Conservation (phyloP, 2,797 vertebrate genomes). For the Enteromius afrohamiltoni region DNA sequence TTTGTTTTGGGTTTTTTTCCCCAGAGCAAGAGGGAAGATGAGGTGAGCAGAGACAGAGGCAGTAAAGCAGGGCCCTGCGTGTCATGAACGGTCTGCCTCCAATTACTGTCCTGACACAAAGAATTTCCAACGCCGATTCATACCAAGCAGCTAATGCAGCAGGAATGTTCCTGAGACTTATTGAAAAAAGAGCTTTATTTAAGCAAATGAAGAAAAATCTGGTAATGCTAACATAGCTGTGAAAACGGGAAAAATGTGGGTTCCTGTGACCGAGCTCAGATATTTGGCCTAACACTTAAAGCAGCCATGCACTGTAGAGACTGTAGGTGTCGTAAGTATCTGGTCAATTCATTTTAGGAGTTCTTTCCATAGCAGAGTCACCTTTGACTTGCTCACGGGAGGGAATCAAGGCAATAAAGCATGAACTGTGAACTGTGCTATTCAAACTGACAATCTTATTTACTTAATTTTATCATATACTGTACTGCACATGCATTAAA, state of each 20-base stretch:
- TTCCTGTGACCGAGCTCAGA: neutral
- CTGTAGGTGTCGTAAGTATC: neutral
- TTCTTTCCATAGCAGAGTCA: neutral
- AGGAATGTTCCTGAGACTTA: slow-evolving; percentile 38
- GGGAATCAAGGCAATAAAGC: neutral
- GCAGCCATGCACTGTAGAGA: slow-evolving; percentile 17
- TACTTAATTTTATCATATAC: neutral
- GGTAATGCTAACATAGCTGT: slow-evolving; percentile 17
- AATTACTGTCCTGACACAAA: slow-evolving; percentile 58
- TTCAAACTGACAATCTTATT: neutral
- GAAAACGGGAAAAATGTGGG: neutral
- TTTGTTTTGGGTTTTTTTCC: neutral
- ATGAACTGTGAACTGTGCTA: neutral
- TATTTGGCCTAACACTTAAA: slow-evolving; percentile 17
- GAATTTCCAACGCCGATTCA: slow-evolving; percentile 32
- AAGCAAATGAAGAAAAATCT: neutral
- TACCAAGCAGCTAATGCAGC: slow-evolving; percentile 16
- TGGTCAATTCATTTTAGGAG: neutral
- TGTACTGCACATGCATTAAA: neutral
- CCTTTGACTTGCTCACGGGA: neutral
- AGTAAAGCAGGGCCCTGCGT: slow-evolving; percentile 46
- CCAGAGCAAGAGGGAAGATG: slow-evolving; percentile 25
- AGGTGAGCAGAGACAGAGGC: slow-evolving; percentile 50
- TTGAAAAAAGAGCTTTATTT: neutral
- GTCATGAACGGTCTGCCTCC: slow-evolving; percentile 59